Evolutionary conservation across 2,888 invertebrate genomes (phyloP).

Genomic region (Abscondita cerata): DNA sequence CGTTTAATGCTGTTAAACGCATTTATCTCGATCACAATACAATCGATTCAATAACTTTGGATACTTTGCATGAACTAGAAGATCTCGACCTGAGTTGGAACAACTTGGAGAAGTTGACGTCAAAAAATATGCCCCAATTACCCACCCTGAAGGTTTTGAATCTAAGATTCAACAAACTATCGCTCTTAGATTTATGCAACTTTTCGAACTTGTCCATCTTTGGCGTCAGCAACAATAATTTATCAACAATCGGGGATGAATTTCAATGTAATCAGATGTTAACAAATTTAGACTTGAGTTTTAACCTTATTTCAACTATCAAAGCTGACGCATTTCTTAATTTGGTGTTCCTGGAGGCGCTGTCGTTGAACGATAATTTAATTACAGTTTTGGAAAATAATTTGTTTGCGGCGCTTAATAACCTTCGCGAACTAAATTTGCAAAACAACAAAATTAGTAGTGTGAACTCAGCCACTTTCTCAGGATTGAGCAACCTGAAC

Average conservation of each 20-base stretch:
- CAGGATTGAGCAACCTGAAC: constrained; percentile 52
- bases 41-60: constrained; percentile 53
- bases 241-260: constrained; percentile 47
- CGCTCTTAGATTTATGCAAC: constrained; percentile 7
- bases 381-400: constrained; percentile 53
- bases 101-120: constrained; percentile 39
- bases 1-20: background rate
- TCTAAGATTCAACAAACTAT: constrained; percentile 11
- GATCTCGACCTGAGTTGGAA: constrained; percentile 53
- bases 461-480: constrained; percentile 54
- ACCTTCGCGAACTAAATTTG: constrained; percentile 55
- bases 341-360: constrained; percentile 49
- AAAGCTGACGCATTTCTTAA: background rate
- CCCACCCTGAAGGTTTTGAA: constrained; percentile 6
- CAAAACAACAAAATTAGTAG: constrained; percentile 54
- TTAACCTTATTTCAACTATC: constrained; percentile 13
- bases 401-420: constrained; percentile 52
- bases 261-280: constrained; percentile 18
- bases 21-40: constrained; percentile 6
- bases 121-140: background rate
- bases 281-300: constrained; percentile 14
- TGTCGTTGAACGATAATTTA: constrained; percentile 54
- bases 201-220: background rate
- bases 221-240: constrained; percentile 50
- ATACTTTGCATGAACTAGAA: constrained; percentile 49